Conservation (phyloP, 2,888 invertebrate species). For the Torymus aiolomorphi region DNA sequence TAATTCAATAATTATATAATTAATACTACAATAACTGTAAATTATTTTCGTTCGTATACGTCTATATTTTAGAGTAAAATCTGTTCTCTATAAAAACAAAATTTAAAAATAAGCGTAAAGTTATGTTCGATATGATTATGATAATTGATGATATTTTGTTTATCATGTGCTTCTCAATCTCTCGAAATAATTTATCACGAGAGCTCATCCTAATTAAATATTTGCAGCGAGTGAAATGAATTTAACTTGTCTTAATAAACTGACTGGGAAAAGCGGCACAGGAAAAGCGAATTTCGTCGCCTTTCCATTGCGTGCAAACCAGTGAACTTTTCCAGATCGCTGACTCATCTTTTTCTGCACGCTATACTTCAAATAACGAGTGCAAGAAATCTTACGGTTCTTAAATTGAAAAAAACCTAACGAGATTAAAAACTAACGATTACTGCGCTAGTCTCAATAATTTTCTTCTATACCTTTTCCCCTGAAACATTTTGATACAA, state of each 20-base stretch:
- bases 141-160: no score
- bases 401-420: constrained; percentile 1
- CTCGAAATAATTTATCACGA: background rate
- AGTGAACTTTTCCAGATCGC: constrained; percentile 36
- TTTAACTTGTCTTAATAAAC: constrained; percentile 19
- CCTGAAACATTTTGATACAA: no score
- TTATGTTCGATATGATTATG: no score
- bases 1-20: no score
- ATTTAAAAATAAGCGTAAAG: background rate
- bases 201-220: constrained; percentile 7
- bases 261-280: constrained; percentile 37
- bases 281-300: constrained; percentile 39
- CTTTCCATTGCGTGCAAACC: constrained; percentile 46
- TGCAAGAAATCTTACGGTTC: background rate
- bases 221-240: constrained; percentile 24
- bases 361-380: constrained; percentile 12
- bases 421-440: background rate
- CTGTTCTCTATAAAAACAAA: background rate
- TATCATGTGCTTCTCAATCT: no score
- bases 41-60: no score
- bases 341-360: constrained; percentile 22
- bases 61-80: no score
- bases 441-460: no score
- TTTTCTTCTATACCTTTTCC: no score
- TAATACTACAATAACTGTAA: no score